Evolutionary conservation across 1,140 invertebrate genomes (phyloP).

Genomic region (Lucilia cuprina): DNA sequence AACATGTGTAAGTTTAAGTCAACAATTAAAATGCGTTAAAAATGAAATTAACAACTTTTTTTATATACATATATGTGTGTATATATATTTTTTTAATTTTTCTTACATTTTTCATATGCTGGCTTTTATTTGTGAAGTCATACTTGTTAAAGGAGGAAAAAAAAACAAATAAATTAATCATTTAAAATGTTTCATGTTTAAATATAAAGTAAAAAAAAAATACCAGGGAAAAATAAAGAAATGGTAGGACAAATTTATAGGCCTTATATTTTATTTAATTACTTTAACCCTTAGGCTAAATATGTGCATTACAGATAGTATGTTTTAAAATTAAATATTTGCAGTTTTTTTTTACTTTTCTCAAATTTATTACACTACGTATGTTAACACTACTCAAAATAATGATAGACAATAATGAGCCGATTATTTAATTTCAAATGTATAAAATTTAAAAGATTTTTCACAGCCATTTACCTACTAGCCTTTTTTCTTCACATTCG

Average conservation of each 20-base stretch:
- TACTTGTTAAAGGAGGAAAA: not conserved
- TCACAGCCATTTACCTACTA: too few relatives aligned
- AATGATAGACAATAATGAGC: not conserved
- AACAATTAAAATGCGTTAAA: not conserved
- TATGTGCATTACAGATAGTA: not conserved
- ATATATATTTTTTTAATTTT: not conserved
- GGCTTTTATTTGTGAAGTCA: not conserved
- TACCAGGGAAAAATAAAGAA: not conserved
- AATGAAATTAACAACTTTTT: slow-evolving; percentile 9
- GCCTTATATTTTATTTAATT: slow-evolving; percentile 6
- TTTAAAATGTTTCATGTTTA: not conserved
- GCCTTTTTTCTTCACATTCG: too few relatives aligned
- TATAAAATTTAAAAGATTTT: not conserved
- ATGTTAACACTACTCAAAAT: not conserved
- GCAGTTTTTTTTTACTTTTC: not conserved
- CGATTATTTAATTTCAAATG: not conserved
- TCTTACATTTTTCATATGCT: not conserved
- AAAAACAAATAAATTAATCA: slow-evolving; percentile 2
- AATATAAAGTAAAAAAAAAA: too few relatives aligned
- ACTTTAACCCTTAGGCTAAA: not conserved
- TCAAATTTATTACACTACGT: not conserved
- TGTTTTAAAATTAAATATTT: not conserved
- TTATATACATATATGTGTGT: too few relatives aligned
- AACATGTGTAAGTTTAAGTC: slow-evolving; percentile 14
- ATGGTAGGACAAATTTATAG: not conserved